Evolutionary conservation across 2,797 vertebrate species (phyloP), one percentile per base, ranked within the genome.

Genomic region (Periparus ater): DNA sequence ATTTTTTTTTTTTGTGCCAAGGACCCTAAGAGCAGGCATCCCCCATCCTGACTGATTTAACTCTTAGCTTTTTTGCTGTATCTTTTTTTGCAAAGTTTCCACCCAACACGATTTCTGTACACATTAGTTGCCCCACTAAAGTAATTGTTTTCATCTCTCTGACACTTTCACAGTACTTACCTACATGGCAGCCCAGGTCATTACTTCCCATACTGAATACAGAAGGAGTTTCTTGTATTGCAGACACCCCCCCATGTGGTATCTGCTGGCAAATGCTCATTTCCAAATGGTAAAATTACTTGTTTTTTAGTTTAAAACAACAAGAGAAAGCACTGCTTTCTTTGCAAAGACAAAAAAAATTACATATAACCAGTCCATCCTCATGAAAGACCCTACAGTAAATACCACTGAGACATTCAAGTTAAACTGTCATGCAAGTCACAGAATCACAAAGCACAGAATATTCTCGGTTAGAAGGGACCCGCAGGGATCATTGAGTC

Each of bases 191-290:
- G 29, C 47, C 42, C 4, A 1, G 44, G 67, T 65, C 25, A 74
- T 6, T 65, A 81, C 30, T 95, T 94, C 60, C 63, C 60, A 74
- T 14, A 48, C 17, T 42, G 77, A 91, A 74, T 19, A 55, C 26
- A 86, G 85, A 74, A 50, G 30, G 32, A 89, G 18, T 90, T 93
- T 91, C 89, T 65, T 88, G 72, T 77, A 96, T 91, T 50, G 94
- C 90, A 95, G 95, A 96, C 61, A 95, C 93, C 36, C 94, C 91
- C 65, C 88, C 95, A 90, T 82, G 95, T 93, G 95, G 96, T 74
- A 95, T 74, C 85, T 94, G 72, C 77, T 82, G 68, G 95, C 77
- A 97, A 97, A 96, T 95, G 95, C 94, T 48, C 71, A 74, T 93
- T 86, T 88, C 77, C 48, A 79, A 74, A 57, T 25, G 36, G 66